Conservation (phyloP, 2,113 vertebrate genomes). For the Phasianus colchicus region DNA sequence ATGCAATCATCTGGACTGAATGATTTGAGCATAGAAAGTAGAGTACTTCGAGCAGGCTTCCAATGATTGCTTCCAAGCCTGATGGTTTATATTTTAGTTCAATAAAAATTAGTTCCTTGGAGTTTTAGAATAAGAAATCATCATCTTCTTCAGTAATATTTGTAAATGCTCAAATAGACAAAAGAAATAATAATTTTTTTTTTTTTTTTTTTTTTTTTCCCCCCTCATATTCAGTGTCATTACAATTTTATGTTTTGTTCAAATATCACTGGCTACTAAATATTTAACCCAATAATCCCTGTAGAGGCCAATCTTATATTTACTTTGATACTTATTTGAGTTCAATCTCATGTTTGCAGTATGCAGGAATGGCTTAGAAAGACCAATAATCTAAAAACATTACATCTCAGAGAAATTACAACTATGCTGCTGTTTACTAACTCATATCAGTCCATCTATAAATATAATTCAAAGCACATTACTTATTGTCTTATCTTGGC, state of each 20-base stretch:
- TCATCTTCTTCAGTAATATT: background rate
- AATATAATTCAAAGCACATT: background rate
- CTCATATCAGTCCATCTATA: background rate
- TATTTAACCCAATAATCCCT: background rate
- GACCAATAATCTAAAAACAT: background rate
- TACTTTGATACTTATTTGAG: background rate
- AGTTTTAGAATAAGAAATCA: background rate
- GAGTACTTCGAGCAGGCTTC: background rate
- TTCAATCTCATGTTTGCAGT: background rate
- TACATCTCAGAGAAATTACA: background rate
- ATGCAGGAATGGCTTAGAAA: background rate
- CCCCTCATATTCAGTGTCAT: background rate
- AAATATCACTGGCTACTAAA: background rate
- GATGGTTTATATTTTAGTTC: background rate
- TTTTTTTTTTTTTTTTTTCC: background rate
- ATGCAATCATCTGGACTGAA: background rate
- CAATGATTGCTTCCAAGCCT: background rate
- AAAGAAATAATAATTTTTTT: background rate
- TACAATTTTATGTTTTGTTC: background rate
- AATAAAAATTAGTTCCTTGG: background rate
- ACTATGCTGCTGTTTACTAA: background rate
- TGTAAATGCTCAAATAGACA: rapidly evolving
- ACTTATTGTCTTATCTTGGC: background rate
- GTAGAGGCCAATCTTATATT: background rate
- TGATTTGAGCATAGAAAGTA: background rate